These are phyloP conservation scores for Hippocampus kuda DNA, from an alignment of 2,797 vertebrate genomes.

Conservation along the genomic window DNA sequence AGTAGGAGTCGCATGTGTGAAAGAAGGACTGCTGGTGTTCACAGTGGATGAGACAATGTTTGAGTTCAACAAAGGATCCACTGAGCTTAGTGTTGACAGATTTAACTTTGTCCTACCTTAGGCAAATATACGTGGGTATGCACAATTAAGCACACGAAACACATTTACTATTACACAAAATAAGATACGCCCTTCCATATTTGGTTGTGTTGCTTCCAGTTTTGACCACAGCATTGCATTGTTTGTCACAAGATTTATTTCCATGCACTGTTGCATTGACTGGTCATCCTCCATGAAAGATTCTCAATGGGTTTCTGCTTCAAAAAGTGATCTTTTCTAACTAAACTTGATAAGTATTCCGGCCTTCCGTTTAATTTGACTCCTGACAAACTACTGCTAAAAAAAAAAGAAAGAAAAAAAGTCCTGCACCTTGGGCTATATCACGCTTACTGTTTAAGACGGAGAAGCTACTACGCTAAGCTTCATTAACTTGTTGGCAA, in stretches of 20 bases:
- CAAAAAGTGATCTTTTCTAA: not conserved
- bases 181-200: not conserved
- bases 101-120: not conserved
- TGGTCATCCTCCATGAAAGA: not conserved
- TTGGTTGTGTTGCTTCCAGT: not conserved
- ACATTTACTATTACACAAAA: not conserved
- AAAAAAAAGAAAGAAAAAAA: no score
- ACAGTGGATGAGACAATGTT: not conserved
- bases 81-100: not conserved
- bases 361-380: not conserved
- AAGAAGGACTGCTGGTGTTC: not conserved
- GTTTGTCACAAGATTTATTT: not conserved
- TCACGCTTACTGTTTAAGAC: not conserved
- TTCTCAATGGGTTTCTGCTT: not conserved
- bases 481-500: not conserved
- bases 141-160: not conserved
- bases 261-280: not conserved
- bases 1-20: not conserved
- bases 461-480: not conserved
- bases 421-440: not conserved
- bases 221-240: not conserved
- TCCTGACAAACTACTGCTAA: not conserved
- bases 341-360: not conserved
- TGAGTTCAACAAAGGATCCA: not conserved
- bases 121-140: not conserved